Evolutionary conservation across 2,113 vertebrate species (phyloP), one percentile per base, ranked within the genome.

Genomic region (Athene cunicularia): DNA sequence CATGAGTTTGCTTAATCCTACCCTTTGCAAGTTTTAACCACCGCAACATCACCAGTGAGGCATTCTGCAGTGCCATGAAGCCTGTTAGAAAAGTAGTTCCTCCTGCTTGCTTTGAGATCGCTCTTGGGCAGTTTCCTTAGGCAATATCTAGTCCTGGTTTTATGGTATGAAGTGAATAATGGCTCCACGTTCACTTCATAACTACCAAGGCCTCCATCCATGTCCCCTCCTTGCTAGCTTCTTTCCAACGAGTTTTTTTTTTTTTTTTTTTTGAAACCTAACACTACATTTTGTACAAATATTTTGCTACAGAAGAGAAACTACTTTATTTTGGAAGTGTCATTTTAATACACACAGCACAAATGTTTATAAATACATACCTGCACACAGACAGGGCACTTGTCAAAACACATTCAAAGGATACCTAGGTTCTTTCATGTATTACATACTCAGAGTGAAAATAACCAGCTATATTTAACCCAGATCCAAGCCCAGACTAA

Each of bases 381-480:
- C 94, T 96, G 93, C 79, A 73, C 67, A 80, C 55, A 93, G 89
- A 91, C 94, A 70, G 20, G 26, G 75, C 5, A 21, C 84, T 94
- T 95, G 91, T 94, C 96, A 95, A 97, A 97, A 95, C 95, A 95
- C 94, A 95, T 97, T 97, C 96, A 96, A 88, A 97, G 80, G 90
- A 96, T 97, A 97, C 93, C 95, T 91, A 90, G 80, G 91, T 97
- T 92, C 95, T 95, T 95, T 95, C 91, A 47, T 86, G 88, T 80
- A 80, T 97, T 93, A 97, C 95, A 74, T 67, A 88, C 37, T 90
- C 16, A 0, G 87, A 72, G 74, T 88, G 84, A 96, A 97, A 97
- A 97, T 97, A 97, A 95, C 93, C 91, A 80, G 79, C 94, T 97
- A 97, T 97, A 96, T 97, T 97, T 97, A 97, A 97, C 77, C 50